Conservation (phyloP, 2,797 vertebrate genomes). For the Eidolon dupreanum region DNA sequence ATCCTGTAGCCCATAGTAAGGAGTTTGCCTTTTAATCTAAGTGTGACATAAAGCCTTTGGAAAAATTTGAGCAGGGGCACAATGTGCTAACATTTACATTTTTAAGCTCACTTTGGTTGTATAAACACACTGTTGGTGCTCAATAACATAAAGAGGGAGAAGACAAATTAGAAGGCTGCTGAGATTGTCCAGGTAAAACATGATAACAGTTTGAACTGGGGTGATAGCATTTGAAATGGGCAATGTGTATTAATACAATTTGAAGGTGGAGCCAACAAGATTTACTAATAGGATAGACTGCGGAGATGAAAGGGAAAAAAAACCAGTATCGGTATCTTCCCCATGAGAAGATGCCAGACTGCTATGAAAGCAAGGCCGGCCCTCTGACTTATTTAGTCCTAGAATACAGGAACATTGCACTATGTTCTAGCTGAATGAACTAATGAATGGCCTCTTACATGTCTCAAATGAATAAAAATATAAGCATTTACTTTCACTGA, state of each 20-base stretch:
- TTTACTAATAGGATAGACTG: background rate
- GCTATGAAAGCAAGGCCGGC: background rate
- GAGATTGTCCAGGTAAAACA: background rate
- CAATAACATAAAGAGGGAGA: background rate
- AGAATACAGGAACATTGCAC: background rate
- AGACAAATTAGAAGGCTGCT: background rate
- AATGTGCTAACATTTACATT: background rate
- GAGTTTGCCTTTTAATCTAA: background rate
- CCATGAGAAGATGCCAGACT: background rate
- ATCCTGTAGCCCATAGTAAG: background rate
- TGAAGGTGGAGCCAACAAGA: background rate
- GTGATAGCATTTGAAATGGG: background rate
- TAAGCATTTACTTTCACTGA: background rate
- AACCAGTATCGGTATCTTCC: background rate
- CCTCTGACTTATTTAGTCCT: background rate
- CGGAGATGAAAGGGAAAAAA: conserved; percentile 7
- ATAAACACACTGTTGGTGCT: background rate
- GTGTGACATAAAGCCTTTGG: background rate
- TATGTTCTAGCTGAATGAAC: background rate
- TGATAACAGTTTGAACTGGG: background rate
- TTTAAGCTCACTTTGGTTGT: background rate
- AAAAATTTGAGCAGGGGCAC: background rate
- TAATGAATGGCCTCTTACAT: background rate
- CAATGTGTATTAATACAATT: background rate
- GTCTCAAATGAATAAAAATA: conserved; percentile 26